phyloP scores from a whole-genome alignment of 1,140 invertebrate species.

The Drosophila gunungcola region DNA sequence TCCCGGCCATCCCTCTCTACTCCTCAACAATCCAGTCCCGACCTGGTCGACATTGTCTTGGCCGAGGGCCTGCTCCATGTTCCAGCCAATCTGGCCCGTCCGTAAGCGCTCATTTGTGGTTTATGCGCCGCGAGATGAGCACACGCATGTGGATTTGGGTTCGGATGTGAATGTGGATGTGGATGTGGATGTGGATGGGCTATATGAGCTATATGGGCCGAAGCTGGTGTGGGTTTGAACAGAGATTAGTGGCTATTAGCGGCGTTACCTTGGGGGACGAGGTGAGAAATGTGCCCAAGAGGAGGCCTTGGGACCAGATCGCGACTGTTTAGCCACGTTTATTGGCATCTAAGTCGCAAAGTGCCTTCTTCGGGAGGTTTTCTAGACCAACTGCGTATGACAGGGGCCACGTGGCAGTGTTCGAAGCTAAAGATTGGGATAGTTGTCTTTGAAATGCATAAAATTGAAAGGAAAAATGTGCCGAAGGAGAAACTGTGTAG shows the following conservation, averaged over 20 bases:
- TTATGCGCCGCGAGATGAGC: constrained; percentile 46
- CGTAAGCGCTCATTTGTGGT: constrained; percentile 47
- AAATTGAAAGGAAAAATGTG: too few relatives aligned
- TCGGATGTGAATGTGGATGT: constrained; percentile 1
- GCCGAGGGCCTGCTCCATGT: constrained; percentile 10
- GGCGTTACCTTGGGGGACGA: constrained; percentile 55
- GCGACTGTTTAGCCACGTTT: constrained; percentile 12
- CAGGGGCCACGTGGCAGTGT: too few relatives aligned
- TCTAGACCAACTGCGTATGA: not conserved
- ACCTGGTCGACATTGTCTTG: constrained; percentile 51
- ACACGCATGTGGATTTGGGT: constrained; percentile 16
- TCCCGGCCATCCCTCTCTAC: not conserved
- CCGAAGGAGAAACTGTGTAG: too few relatives aligned
- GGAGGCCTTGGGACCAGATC: constrained; percentile 36
- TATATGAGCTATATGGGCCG: constrained; percentile 42
- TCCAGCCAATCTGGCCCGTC: constrained; percentile 24
- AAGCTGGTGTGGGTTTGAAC: constrained; percentile 52
- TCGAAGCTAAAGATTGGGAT: too few relatives aligned
- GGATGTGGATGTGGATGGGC: not conserved
- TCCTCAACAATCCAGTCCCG: not conserved
- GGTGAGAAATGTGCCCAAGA: constrained; percentile 49
- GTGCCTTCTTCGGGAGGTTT: not conserved
- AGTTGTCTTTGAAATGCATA: too few relatives aligned
- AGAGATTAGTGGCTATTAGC: constrained; percentile 70
- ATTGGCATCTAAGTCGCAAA: constrained; percentile 8